A percentile compares a stretch with the other conserved stretches of the same genome.
These are phyloP conservation scores for Nemapogon koenigi DNA, from an alignment of 2,888 invertebrate species.

Conservation along the genomic window DNA sequence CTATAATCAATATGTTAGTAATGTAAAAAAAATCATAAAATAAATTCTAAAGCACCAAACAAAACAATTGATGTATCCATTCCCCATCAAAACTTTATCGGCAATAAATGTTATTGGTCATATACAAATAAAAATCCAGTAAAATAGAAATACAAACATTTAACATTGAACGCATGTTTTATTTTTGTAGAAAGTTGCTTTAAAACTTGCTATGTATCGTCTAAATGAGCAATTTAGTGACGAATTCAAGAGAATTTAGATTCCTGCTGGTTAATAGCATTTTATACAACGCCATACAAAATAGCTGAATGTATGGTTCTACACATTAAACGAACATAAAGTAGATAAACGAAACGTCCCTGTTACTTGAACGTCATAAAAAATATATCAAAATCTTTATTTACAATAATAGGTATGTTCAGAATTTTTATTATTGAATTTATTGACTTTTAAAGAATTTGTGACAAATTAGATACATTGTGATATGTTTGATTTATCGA, in stretches of 20 bases:
- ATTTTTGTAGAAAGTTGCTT: constrained; percentile 15
- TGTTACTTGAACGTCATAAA: constrained; percentile 1
- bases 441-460: constrained; percentile 4
- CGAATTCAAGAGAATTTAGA: constrained; percentile 12
- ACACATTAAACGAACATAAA: constrained; percentile 39
- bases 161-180: constrained; percentile 30
- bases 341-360: constrained; percentile 25
- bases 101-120: constrained; percentile 20
- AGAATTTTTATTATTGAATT: not conserved
- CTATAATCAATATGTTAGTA: too few species aligned
- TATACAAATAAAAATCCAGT: constrained; percentile 22
- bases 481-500: not conserved
- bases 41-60: too few species aligned
- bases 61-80: too few species aligned
- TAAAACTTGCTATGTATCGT: not conserved
- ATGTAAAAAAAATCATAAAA: too few species aligned
- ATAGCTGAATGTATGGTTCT: constrained; percentile 32
- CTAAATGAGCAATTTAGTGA: constrained; percentile 2
- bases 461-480: constrained; percentile 2
- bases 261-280: constrained; percentile 39
- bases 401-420: not conserved
- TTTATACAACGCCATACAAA: constrained; percentile 24
- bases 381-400: constrained; percentile 5
- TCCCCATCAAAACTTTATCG: constrained; percentile 5
- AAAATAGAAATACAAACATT: constrained; percentile 8